phyloP scores from a whole-genome alignment of 1,140 invertebrate species.

The Leptinotarsa undecemlineata region DNA sequence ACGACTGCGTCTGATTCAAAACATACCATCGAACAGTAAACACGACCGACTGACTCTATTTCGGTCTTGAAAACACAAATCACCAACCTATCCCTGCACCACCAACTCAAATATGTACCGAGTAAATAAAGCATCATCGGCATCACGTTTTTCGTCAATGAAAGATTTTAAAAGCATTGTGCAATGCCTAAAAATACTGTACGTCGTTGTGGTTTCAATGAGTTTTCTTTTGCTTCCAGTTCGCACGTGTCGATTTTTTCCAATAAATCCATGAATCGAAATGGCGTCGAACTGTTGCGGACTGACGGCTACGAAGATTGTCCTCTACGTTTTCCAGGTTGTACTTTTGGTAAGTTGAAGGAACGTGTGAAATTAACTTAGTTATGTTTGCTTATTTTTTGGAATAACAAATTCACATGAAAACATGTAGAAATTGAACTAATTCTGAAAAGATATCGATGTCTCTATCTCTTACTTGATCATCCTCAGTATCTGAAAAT shows the following conservation, averaged over 20 bases:
- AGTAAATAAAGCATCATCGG: neutral
- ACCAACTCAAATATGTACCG: constrained; percentile 5
- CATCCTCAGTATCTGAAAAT: too few relatives aligned
- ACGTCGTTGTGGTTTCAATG: neutral
- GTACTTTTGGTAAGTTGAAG: constrained; percentile 36
- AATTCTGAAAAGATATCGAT: too few relatives aligned
- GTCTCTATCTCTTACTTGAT: too few relatives aligned
- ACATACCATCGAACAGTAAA: too few relatives aligned
- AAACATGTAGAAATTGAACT: too few relatives aligned
- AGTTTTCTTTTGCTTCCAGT: constrained; percentile 7
- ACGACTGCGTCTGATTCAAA: too few relatives aligned
- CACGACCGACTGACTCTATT: too few relatives aligned
- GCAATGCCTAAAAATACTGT: constrained; percentile 10
- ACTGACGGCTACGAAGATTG: constrained; percentile 29
- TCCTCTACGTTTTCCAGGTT: constrained; percentile 39
- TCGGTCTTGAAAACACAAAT: too few relatives aligned
- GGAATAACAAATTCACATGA: neutral
- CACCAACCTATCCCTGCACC: neutral
- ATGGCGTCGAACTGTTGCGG: constrained; percentile 33
- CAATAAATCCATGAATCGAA: neutral
- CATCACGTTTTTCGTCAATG: neutral
- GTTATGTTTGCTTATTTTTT: neutral
- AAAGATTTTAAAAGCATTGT: neutral
- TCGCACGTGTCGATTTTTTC: neutral
- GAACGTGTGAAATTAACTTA: neutral